Evolutionary conservation across 2,888 invertebrate species (phyloP).

Genomic region (Heliconius aoede): DNA sequence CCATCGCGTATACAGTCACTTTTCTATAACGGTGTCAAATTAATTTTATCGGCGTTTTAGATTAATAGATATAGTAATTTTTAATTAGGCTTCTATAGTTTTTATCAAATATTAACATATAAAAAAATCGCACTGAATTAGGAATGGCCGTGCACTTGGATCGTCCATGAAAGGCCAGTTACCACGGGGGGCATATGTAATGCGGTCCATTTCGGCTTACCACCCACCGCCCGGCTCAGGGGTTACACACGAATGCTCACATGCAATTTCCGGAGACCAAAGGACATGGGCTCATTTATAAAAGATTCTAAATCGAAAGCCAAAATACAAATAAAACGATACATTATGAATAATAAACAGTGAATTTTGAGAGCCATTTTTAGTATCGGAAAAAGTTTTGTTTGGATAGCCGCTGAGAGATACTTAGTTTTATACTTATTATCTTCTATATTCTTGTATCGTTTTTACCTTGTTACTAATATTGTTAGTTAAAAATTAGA

Average conservation of each 20-base stretch:
- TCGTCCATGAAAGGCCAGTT: constrained; percentile 33
- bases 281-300: constrained; percentile 38
- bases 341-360: neutral
- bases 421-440: neutral
- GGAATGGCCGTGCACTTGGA: constrained; percentile 6
- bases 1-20: no score
- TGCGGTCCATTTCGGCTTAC: constrained; percentile 37
- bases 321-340: neutral
- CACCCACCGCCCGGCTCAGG: constrained; percentile 36
- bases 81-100: neutral
- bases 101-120: neutral
- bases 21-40: no score
- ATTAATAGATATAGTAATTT: no score
- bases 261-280: constrained; percentile 44
- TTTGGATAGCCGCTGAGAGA: neutral
- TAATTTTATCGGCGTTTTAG: no score
- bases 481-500: neutral
- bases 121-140: neutral
- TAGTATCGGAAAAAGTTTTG: neutral
- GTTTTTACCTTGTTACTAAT: neutral
- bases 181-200: constrained; percentile 44
- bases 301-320: constrained; percentile 27
- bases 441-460: no score
- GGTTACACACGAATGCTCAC: constrained; percentile 37
- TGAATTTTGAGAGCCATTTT: neutral